Evolutionary conservation across 2,888 invertebrate genomes (phyloP).

Genomic region (Unio pictorum): DNA sequence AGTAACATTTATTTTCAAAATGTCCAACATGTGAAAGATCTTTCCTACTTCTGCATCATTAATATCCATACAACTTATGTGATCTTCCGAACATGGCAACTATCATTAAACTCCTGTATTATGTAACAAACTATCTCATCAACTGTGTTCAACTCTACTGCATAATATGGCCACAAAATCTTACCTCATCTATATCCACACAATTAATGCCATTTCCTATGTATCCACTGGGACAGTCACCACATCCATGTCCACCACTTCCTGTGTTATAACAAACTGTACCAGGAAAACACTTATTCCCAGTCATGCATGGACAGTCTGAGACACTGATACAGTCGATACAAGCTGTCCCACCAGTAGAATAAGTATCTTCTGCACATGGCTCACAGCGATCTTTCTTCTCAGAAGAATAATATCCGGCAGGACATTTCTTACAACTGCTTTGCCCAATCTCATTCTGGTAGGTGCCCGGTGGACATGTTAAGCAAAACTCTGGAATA

Average conservation of each 20-base stretch:
- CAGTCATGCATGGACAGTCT: constrained; percentile 50
- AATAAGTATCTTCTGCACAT: constrained; percentile 46
- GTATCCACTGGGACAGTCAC: constrained; percentile 50
- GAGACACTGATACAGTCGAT: constrained; percentile 32
- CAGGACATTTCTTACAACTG: constrained; percentile 44
- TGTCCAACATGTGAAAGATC: too few relatives aligned
- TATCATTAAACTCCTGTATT: too few relatives aligned
- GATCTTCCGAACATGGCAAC: too few relatives aligned
- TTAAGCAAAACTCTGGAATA: constrained; percentile 47
- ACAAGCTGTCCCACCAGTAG: constrained; percentile 40
- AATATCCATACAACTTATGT: too few relatives aligned
- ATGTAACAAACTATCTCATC: too few relatives aligned
- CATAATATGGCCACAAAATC: not conserved
- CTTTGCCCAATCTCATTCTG: constrained; percentile 44
- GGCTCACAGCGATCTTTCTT: constrained; percentile 50
- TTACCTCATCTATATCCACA: constrained; percentile 61
- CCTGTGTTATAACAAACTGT: constrained; percentile 46
- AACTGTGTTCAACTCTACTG: too few relatives aligned
- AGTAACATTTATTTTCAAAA: too few relatives aligned
- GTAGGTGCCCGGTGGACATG: constrained; percentile 53
- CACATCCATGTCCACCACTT: constrained; percentile 40
- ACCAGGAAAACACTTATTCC: constrained; percentile 32
- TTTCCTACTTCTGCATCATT: too few relatives aligned
- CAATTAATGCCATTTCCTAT: constrained; percentile 55
- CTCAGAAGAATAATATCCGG: constrained; percentile 47